These are phyloP conservation scores for Potamilus streckersoni DNA, from an alignment of 1,140 invertebrate species.

Conservation along the genomic window DNA sequence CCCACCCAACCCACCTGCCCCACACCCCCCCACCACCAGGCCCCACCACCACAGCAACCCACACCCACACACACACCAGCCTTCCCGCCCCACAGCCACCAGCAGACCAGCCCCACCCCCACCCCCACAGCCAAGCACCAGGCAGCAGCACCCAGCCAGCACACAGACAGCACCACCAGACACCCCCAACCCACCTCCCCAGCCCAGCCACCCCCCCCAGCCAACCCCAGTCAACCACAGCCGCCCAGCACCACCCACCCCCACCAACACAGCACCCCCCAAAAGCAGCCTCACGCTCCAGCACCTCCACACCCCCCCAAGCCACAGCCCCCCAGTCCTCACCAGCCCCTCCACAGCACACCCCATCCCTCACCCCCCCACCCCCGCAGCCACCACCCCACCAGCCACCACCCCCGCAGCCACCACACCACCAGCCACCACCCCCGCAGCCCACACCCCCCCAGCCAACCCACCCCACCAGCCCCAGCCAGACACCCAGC, in stretches of 20 bases:
- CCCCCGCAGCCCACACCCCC: too few relatives aligned
- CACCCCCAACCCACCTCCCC: neutral
- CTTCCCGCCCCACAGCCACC: neutral
- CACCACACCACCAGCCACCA: neutral
- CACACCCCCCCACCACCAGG: neutral
- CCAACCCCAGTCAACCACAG: too few relatives aligned
- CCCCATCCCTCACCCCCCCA: neutral
- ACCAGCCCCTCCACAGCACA: too few relatives aligned
- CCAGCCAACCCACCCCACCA: too few relatives aligned
- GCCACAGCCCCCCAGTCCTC: too few relatives aligned
- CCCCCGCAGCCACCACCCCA: conserved; percentile 1
- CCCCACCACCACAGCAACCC: neutral
- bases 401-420: neutral
- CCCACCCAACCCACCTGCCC: neutral
- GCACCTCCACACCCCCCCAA: too few relatives aligned
- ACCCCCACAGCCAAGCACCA: neutral
- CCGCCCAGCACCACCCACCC: too few relatives aligned
- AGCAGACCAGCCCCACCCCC: neutral
- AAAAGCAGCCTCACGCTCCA: too few relatives aligned
- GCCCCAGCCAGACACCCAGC: too few relatives aligned
- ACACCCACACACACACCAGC: neutral
- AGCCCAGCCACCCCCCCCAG: too few relatives aligned
- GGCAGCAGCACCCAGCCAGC: too few relatives aligned
- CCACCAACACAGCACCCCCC: too few relatives aligned
- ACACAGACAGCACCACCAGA: neutral